phyloP scores from a whole-genome alignment of 2,888 invertebrate species.

The Drosophila anomalata region DNA sequence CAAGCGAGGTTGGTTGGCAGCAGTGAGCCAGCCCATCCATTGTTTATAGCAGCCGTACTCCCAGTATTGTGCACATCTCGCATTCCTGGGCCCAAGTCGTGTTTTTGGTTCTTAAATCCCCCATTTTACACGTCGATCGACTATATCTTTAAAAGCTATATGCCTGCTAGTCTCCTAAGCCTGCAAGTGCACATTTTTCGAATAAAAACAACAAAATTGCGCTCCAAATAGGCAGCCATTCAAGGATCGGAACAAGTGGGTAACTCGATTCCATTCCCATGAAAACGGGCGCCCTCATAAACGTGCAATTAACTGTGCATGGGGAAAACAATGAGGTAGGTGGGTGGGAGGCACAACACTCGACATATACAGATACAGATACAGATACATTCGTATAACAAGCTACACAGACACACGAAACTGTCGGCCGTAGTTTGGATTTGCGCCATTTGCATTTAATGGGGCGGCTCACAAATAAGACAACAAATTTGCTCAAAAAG shows the following conservation, averaged over 20 bases:
- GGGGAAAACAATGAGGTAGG: background rate
- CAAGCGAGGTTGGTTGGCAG: constrained; percentile 50
- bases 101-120: background rate
- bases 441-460: constrained; percentile 66
- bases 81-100: background rate
- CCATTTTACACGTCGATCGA: too few species aligned
- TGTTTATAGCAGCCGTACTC: constrained; percentile 66
- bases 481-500: constrained; percentile 12
- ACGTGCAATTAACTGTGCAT: constrained; percentile 53
- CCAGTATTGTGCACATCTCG: constrained; percentile 48
- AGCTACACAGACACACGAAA: constrained; percentile 25
- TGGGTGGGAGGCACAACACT: background rate
- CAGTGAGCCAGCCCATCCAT: constrained; percentile 37
- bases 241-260: constrained; percentile 26
- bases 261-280: background rate
- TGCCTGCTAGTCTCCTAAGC: too few species aligned
- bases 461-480: constrained; percentile 51
- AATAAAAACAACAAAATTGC: background rate
- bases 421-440: constrained; percentile 62
- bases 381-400: too few species aligned
- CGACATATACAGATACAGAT: too few species aligned
- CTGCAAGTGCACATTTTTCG: too few species aligned
- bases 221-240: constrained; percentile 39
- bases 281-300: constrained; percentile 7
- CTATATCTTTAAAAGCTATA: too few species aligned